phyloP scores from a whole-genome alignment of 2,888 invertebrate genomes.

The Mythimna loreyi region DNA sequence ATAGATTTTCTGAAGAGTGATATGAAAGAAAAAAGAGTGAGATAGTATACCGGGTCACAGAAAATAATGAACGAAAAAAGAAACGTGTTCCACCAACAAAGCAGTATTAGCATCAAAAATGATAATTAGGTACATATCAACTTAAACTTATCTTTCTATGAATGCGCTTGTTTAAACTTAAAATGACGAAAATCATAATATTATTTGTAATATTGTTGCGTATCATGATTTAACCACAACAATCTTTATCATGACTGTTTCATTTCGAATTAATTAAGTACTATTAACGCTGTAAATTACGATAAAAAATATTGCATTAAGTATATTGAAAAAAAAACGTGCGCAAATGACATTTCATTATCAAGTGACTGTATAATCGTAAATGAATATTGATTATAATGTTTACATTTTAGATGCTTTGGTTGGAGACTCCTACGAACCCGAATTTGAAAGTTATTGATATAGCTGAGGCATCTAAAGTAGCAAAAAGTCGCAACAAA shows the following conservation, averaged over 20 bases:
- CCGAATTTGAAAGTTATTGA: slow-evolving; percentile 97
- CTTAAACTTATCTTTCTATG: slow-evolving; percentile 25
- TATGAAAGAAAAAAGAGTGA: too few species aligned
- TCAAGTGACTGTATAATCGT: slow-evolving; percentile 10
- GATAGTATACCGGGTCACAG: too few species aligned
- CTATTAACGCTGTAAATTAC: slow-evolving; percentile 46
- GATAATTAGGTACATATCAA: not conserved
- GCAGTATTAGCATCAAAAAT: too few species aligned
- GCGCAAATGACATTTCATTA: not conserved
- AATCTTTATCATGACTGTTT: slow-evolving; percentile 63
- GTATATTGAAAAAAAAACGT: slow-evolving; percentile 27
- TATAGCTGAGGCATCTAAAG: slow-evolving; percentile 93
- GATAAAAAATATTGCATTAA: slow-evolving; percentile 49
- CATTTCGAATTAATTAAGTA: slow-evolving; percentile 54
- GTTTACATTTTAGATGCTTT: slow-evolving; percentile 92
- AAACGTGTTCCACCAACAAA: too few species aligned
- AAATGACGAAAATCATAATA: slow-evolving; percentile 62
- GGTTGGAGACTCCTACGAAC: slow-evolving; percentile 99
- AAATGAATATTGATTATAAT: not conserved
- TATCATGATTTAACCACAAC: slow-evolving; percentile 87
- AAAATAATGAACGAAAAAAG: too few species aligned
- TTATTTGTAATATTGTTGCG: slow-evolving; percentile 47
- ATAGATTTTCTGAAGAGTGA: too few species aligned
- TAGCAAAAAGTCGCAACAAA: slow-evolving; percentile 78
- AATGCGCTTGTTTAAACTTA: slow-evolving; percentile 32